Percentiles rank a stretch among this genome's conserved stretches.
phyloP scores from a whole-genome alignment of 1,140 invertebrate genomes.

The Sycophaga agraensis region DNA sequence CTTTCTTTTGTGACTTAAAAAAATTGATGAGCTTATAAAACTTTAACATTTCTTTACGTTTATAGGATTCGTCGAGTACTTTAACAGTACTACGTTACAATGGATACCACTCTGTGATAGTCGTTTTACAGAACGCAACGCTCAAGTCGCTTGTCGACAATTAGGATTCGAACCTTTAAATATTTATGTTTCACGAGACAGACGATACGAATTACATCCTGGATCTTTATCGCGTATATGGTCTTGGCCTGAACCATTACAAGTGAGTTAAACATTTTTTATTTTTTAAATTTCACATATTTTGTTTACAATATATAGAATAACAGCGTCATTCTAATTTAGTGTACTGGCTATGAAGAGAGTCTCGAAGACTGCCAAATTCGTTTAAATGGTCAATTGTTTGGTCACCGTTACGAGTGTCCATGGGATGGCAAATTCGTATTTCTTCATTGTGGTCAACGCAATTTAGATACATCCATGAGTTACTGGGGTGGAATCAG shows the following conservation, averaged over 20 bases:
- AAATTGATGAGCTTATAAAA: too few relatives aligned
- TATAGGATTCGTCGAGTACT: constrained; percentile 84
- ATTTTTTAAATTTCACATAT: too few relatives aligned
- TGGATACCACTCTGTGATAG: constrained; percentile 97
- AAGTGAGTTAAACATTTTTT: constrained; percentile 50
- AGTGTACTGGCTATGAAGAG: constrained; percentile 82
- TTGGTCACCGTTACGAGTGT: constrained; percentile 81
- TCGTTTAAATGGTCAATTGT: constrained; percentile 84
- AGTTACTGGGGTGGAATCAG: constrained; percentile 97
- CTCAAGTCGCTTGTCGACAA: constrained; percentile 92
- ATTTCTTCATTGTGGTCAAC: constrained; percentile 87
- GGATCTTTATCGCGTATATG: constrained; percentile 82
- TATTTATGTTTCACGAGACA: constrained; percentile 79
- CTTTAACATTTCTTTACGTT: neutral
- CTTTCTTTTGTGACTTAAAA: too few relatives aligned
- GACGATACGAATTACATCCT: constrained; percentile 80
- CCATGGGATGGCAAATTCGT: constrained; percentile 88
- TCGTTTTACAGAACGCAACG: constrained; percentile 91
- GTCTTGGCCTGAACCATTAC: constrained; percentile 93
- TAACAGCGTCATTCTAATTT: constrained; percentile 34
- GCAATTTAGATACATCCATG: constrained; percentile 67
- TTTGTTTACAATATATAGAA: neutral
- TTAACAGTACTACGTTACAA: constrained; percentile 90
- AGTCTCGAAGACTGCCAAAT: constrained; percentile 85
- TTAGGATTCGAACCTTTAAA: constrained; percentile 89